These are phyloP conservation scores for Theodoxus fluviatilis DNA, from an alignment of 2,888 invertebrate species.

Conservation along the genomic window DNA sequence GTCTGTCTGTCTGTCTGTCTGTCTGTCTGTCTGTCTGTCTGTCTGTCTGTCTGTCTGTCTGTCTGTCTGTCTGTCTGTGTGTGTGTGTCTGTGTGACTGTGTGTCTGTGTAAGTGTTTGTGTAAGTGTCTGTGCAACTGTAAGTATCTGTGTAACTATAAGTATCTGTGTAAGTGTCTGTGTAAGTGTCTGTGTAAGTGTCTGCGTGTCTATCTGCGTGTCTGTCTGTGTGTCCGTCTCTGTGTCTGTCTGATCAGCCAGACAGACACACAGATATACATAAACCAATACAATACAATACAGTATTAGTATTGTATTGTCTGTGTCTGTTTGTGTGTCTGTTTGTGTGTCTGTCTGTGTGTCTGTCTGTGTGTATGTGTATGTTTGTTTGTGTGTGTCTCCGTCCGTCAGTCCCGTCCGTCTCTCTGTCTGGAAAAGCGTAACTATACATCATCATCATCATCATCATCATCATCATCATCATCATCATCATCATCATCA, in stretches of 20 bases:
- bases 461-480: conserved; percentile 11
- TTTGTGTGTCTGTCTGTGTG: no score
- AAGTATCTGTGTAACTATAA: neutral
- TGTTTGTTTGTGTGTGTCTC: no score
- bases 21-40: neutral
- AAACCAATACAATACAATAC: no score
- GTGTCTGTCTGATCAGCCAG: neutral
- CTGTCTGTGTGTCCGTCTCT: neutral
- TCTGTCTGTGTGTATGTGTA: no score
- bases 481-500: conserved; percentile 18
- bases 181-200: conserved; percentile 1
- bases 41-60: neutral
- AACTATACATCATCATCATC: conserved; percentile 17
- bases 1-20: neutral
- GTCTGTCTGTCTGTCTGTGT: neutral
- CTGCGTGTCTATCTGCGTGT: neutral
- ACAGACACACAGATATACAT: no score
- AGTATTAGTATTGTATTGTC: no score
- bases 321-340: no score
- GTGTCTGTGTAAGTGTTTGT: no score
- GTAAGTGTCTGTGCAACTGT: neutral
- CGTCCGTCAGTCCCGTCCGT: no score
- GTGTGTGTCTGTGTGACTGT: no score
- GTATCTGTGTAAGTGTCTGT: neutral
- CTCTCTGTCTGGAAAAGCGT: no score